A percentile compares a stretch with the other conserved stretches of the same genome.
Conservation (phyloP, 1,140 invertebrate genomes). For the Drosophila ambigua region DNA sequence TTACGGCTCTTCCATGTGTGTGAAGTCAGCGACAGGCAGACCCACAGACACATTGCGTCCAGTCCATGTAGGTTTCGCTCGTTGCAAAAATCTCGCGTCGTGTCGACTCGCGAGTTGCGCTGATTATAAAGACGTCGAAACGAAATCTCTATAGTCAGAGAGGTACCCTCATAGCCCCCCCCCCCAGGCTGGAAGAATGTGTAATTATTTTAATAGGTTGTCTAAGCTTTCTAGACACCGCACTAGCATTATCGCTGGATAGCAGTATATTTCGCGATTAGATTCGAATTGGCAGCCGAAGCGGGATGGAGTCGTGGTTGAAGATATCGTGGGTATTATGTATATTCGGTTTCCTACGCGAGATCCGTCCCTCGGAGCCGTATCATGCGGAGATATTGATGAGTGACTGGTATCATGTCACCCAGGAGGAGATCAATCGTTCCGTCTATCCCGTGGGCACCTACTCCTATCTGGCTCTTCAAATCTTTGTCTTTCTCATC, state of each 20-base stretch:
- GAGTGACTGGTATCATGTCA: constrained; percentile 88
- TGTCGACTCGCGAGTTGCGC: constrained; percentile 21
- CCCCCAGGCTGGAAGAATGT: constrained; percentile 27
- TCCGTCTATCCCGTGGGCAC: constrained; percentile 91
- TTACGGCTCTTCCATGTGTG: neutral
- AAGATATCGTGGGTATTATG: constrained; percentile 88
- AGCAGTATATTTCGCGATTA: constrained; percentile 43
- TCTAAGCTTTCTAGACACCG: constrained; percentile 83
- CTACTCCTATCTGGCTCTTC: constrained; percentile 88
- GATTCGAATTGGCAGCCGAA: constrained; percentile 34
- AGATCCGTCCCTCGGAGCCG: constrained; percentile 91
- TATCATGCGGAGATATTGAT: constrained; percentile 90
- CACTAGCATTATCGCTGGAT: constrained; percentile 6
- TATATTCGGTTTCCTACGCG: constrained; percentile 91
- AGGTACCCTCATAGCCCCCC: constrained; percentile 26
- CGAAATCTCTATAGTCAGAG: constrained; percentile 33
- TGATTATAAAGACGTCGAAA: constrained; percentile 30
- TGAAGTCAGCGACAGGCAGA: neutral
- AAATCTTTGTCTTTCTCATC: constrained; percentile 90
- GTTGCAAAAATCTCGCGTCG: neutral
- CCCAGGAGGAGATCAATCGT: constrained; percentile 83
- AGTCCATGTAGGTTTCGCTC: too few relatives aligned
- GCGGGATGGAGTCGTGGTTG: constrained; percentile 85
- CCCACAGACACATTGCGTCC: too few relatives aligned
- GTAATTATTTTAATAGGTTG: constrained; percentile 84